Conservation (phyloP, 2,888 invertebrate species). For the Pollenia labialis region DNA sequence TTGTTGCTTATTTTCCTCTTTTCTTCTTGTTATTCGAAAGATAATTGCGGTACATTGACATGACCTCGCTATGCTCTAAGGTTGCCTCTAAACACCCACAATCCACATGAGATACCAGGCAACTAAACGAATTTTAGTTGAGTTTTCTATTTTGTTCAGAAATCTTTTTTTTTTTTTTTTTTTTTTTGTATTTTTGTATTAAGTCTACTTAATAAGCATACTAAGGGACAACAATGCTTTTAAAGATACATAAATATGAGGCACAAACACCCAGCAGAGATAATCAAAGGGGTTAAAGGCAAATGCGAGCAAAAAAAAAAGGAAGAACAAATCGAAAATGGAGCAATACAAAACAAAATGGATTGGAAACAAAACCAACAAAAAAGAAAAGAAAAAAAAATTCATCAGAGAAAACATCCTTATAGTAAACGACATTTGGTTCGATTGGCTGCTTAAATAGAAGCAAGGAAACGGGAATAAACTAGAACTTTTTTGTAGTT, state of each 20-base stretch:
- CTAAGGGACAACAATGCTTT: slow-evolving; percentile 28
- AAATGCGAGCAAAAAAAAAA: neutral
- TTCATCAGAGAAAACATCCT: slow-evolving; percentile 4
- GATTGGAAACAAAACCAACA: slow-evolving; percentile 14
- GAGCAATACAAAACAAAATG: slow-evolving; percentile 21
- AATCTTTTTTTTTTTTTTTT: neutral
- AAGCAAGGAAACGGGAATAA: slow-evolving; percentile 9
- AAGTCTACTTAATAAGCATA: slow-evolving; percentile 48
- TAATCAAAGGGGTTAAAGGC: slow-evolving; percentile 32
- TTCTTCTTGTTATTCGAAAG: slow-evolving; percentile 4
- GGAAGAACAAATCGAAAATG: neutral
- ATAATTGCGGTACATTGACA: slow-evolving; percentile 35
- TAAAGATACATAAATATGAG: neutral
- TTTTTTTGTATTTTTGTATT: neutral
- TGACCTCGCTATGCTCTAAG: slow-evolving; percentile 34
- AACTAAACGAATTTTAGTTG: slow-evolving; percentile 19
- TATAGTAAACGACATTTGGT: slow-evolving; percentile 20
- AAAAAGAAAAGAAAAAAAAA: neutral
- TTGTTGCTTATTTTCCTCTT: slow-evolving; percentile 12
- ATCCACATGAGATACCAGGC: neutral
- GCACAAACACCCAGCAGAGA: neutral
- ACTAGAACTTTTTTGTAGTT: neutral
- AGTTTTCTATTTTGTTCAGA: neutral
- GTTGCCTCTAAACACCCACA: neutral
- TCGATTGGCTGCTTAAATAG: slow-evolving; percentile 35